Conservation (phyloP, 2,888 invertebrate species). For the Chydorus sphaericus region DNA sequence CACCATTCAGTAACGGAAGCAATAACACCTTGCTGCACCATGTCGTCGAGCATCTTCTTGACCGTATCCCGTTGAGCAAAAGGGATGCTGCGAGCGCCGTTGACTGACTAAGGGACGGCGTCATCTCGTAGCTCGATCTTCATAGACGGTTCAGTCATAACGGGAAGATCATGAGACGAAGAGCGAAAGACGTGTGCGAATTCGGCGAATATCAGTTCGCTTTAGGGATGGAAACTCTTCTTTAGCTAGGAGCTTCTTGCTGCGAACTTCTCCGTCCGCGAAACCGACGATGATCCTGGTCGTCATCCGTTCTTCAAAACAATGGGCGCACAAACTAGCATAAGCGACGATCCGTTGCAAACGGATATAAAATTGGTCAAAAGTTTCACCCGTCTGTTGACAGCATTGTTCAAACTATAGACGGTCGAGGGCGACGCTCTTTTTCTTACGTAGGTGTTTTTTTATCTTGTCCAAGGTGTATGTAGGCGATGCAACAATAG, state of each 20-base stretch:
- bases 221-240: not conserved
- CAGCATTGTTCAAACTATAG: not conserved
- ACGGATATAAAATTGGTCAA: not conserved
- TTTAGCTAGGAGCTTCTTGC: not conserved
- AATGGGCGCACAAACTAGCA: not conserved
- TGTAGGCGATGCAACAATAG: not conserved
- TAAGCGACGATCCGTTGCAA: not conserved
- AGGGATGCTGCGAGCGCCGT: constrained; percentile 15
- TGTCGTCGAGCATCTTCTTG: constrained; percentile 15
- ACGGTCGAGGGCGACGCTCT: not conserved
- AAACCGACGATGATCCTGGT: not conserved
- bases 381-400: not conserved
- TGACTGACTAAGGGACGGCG: not conserved
- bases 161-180: too few relatives aligned
- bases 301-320: not conserved
- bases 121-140: not conserved
- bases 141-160: not conserved
- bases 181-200: too few relatives aligned
- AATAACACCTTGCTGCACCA: constrained; percentile 9
- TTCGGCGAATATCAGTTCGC: not conserved
- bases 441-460: not conserved
- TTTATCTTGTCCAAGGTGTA: not conserved
- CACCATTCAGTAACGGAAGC: constrained; percentile 16
- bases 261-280: not conserved
- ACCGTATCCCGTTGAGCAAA: constrained; percentile 16